Evolutionary conservation across 2,113 vertebrate species (phyloP).

Genomic region (Epinephelus fuscoguttatus): DNA sequence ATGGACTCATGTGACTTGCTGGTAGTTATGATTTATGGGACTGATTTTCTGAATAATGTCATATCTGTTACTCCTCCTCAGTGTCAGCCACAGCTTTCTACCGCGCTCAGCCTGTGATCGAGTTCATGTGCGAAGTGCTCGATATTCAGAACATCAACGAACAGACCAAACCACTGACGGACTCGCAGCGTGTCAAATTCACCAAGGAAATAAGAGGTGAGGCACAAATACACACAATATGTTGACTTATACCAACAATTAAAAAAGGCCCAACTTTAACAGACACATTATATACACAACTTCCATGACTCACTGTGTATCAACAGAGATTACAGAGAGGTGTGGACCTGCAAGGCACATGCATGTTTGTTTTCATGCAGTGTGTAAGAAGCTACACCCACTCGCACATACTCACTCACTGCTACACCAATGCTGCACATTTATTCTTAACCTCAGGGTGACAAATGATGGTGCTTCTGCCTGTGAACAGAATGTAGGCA

Average conservation of each 20-base stretch:
- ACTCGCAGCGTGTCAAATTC: conserved; percentile 99
- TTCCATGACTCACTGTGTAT: conserved; percentile 88
- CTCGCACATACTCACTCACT: background rate
- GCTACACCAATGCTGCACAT: background rate
- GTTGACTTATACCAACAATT: background rate
- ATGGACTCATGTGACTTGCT: background rate
- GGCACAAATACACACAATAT: background rate
- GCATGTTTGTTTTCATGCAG: conserved; percentile 30
- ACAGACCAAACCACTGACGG: conserved; percentile 97
- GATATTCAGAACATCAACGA: conserved; percentile 99
- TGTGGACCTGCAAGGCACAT: conserved; percentile 12
- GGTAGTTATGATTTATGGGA: background rate
- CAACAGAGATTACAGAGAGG: conserved; percentile 88
- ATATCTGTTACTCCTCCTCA: conserved; percentile 63
- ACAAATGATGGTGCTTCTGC: background rate
- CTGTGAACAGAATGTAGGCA: background rate
- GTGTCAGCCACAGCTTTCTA: conserved; percentile 99
- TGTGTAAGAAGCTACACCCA: conserved; percentile 8
- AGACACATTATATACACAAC: background rate
- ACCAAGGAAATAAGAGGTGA: conserved; percentile 99
- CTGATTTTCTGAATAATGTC: conserved; percentile 6
- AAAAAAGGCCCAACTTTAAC: background rate
- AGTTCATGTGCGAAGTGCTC: conserved; percentile 99
- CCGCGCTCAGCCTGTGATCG: conserved; percentile 97
- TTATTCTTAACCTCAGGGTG: background rate